Percentiles rank a stretch among this genome's conserved stretches.
These are phyloP conservation scores for Buteo buteo DNA, from an alignment of 2,113 vertebrate genomes.

Conservation along the genomic window DNA sequence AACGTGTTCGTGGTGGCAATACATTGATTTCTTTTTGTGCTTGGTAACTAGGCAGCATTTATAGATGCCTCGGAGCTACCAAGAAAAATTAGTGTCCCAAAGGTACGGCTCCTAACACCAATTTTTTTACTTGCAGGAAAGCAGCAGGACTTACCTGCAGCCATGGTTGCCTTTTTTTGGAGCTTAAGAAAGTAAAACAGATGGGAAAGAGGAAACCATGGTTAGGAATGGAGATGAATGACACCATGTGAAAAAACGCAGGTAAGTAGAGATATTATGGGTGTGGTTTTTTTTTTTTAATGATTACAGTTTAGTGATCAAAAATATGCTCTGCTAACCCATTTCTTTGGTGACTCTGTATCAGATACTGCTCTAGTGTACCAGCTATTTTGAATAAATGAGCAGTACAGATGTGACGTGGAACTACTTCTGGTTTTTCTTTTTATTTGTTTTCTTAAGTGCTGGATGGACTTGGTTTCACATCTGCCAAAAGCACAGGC, in stretches of 20 bases:
- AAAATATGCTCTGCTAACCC: neutral
- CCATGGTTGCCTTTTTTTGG: neutral
- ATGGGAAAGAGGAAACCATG: neutral
- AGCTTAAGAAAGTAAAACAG: neutral
- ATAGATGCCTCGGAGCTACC: fast-evolving
- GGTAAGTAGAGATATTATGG: neutral
- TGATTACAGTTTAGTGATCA: too few relatives aligned
- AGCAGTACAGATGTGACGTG: neutral
- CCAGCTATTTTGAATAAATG: neutral
- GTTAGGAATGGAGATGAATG: neutral
- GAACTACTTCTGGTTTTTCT: neutral
- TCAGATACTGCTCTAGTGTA: neutral
- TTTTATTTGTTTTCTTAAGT: neutral
- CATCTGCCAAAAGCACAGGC: neutral
- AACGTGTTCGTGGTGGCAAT: fast-evolving
- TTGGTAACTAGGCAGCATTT: neutral
- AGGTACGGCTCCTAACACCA: neutral
- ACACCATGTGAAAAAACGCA: neutral
- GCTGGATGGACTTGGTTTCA: neutral
- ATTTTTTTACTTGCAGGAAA: neutral
- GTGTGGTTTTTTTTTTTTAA: too few relatives aligned
- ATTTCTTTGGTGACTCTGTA: neutral
- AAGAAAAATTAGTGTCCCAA: neutral
- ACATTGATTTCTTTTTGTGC: neutral
- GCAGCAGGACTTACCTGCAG: neutral